Base-by-base conservation (phyloP, 2,113 vertebrate genomes). In the Pseudorectes ferrugineus region DNA sequence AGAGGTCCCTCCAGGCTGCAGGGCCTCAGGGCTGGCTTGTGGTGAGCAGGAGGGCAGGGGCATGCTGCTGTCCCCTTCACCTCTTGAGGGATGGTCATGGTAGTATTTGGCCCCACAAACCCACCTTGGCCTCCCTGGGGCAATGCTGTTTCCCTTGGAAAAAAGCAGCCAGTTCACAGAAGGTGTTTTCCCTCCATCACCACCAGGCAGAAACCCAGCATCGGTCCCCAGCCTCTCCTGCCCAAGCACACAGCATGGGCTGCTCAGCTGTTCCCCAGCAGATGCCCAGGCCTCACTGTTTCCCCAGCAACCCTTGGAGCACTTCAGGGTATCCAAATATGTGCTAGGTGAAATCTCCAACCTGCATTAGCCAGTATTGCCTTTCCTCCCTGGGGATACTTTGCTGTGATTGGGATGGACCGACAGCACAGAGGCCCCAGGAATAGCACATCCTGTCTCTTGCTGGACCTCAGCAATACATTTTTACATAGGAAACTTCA, bases 271-370 rank as follows among this genome's bases (percentile, higher is more conserved):
- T 61, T 26, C 67, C 35, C 18, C 38, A 35, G 78, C 33, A 62
- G 33, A 7, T 48, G 33, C 45, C 22, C 45, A 43, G 25, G 22
- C 40, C 10, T n/a, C 20, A 5, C 46, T 35, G 22, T 31, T 18
- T 36, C 28, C 38, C 10, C 48, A 58, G 36, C 4, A n/a, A 61
- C 55, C 66, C 42, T 33, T 14, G 5, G 24, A 33, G 23, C 36
- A 6, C 22, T 25, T 17, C 4, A 15, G 42, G n/a, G 12, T 19
- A n/a, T 24, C 23, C 23, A 10, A 11, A 31, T 1, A 11, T 0
- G 1, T 23, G n/a, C 61, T 29, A 62, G 46, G 42, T 17, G 33
- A 85, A 40, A 36, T 13, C n/a, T 75, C 42, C 75, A 61, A 20
- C 24, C 54, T 66, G 16, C 24, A 5, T 12, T 38, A 84, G n/a